Base-by-base conservation (phyloP, 2,888 invertebrate species). In the Fragum whitleyi region DNA sequence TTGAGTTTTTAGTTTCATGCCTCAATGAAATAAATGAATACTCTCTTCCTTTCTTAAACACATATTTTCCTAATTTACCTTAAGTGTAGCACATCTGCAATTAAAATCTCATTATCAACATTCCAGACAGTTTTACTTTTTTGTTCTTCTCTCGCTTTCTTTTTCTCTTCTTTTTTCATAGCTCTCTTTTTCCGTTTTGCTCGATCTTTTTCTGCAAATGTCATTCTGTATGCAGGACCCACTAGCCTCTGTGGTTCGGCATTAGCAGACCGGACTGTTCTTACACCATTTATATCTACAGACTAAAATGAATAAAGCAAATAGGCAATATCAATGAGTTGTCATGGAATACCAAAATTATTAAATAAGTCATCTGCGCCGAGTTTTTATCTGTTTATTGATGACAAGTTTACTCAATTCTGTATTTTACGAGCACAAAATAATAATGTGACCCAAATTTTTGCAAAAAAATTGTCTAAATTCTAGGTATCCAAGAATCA, bases 41-140 rank as follows among this genome's bases (percentile, higher is more conserved):
- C n/a, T 36, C 32, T 36, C 32, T 36, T 36, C 9, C 9, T 3
- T 36, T 36, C 9, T 36, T 36, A 36, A 9, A 9, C 32, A 36
- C 3, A 36, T 9, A 36, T 36, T 36, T 9, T 36, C 32, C 32
- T 16, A 26, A 65, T 86, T 86, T 79, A 92, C 93, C 83, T 92
- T 77, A 93, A 90, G 74, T 91, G 88, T 14, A 93, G 75, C 28
- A 90, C 88, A 29, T 86, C 78, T 21, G 88, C 87, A 6, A 71
- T 71, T 61, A 81, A 81, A 6, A 91, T 83, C 70, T 91, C 90
- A 79, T 90, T 91, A 79, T 93, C 93, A 42, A 92, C 77, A 78
- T 90, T 92, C 93, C 93, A 93, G 14, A 88, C 80, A 21, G 92
- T 89, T 76, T 87, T 86, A 83, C 89, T 87, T 67, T 86, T 89